phyloP scores from a whole-genome alignment of 2,113 vertebrate species.

The Taurulus bubalis region DNA sequence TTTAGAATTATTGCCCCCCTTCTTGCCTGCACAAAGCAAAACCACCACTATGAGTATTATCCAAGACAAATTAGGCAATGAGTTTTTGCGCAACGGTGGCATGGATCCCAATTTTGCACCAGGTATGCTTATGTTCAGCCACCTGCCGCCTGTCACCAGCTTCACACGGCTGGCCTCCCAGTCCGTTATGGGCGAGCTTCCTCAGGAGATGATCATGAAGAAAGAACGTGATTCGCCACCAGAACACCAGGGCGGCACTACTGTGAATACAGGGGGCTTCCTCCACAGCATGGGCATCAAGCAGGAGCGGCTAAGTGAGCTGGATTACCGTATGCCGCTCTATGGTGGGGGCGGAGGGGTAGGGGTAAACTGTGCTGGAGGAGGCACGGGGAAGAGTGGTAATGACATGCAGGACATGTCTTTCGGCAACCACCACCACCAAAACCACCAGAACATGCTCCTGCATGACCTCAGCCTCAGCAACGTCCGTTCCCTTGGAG shows the following conservation, averaged over 20 bases:
- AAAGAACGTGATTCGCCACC: constrained; percentile 92
- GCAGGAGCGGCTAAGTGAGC: constrained; percentile 93
- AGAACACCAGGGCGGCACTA: constrained; percentile 76
- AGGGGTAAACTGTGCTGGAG: constrained; percentile 72
- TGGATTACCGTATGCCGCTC: constrained; percentile 87
- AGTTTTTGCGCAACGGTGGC: constrained; percentile 90
- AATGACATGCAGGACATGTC: constrained; percentile 87
- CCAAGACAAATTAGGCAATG: constrained; percentile 93
- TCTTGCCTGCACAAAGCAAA: constrained; percentile 71
- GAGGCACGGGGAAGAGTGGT: constrained; percentile 84
- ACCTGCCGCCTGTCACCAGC: constrained; percentile 96
- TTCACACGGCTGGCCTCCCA: constrained; percentile 92
- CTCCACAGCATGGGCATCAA: constrained; percentile 95
- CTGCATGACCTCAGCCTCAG: constrained; percentile 92
- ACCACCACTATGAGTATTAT: constrained; percentile 86
- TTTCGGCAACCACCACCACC: constrained; percentile 77
- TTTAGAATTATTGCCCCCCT: constrained; percentile 69
- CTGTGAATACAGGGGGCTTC: constrained; percentile 82
- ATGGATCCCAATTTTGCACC: constrained; percentile 95
- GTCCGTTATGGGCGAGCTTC: constrained; percentile 86
- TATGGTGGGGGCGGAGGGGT: constrained; percentile 81
- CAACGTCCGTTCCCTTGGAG: constrained; percentile 76
- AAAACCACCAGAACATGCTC: constrained; percentile 88
- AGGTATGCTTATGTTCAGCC: constrained; percentile 97
- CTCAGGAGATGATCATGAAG: constrained; percentile 96